Base-by-base conservation (phyloP, 2,888 invertebrate species). In the Pristionchus fissidentatus region DNA sequence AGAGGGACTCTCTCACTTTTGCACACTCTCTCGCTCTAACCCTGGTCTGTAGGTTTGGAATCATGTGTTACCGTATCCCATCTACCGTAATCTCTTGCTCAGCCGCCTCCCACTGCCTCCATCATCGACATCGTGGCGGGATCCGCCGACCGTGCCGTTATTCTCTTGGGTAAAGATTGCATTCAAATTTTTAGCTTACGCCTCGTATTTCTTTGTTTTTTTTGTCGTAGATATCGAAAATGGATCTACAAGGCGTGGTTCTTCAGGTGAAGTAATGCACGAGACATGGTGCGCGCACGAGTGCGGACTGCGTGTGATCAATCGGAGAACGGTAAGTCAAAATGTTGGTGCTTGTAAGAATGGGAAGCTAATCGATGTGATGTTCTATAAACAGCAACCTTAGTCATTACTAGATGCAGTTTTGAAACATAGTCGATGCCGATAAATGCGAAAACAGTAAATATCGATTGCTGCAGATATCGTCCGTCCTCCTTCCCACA, bases 251-350 rank as follows among this genome's bases (percentile, higher is more conserved):
- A n/a, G n/a, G n/a, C n/a, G n/a, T n/a, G n/a, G n/a, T n/a, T 38
- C 15, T 55, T 2, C 70, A 70, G 70, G 70, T 41, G 80, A 81
- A 29, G 5, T 46, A 0, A 29, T 81, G 22, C 80, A 81, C 62
- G 80, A 81, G 62, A 46, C 80, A 32, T 81, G 80, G 80, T 81
- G 80, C 32, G 41, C 80, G n/a, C 80, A 81, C 46, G 80, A 81
- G 46, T 60, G 62, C 22, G 80, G 80, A 1, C 29, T 81, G 43
- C 41, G 80, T 0, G 35, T 81, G 15, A 49, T 81, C 46, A 81
- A 81, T 32, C 32, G 80, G 60, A 26, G 80, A 62, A 81, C 60
- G 80, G 62, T 62, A 5, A 5, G 35, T 0, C 3, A 26, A 15
- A 55, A 55, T 55, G 22, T 55, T 55, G 15, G 55, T n/a, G 60